phyloP scores from a whole-genome alignment of 2,797 vertebrate genomes.

The Rhincodon typus region DNA sequence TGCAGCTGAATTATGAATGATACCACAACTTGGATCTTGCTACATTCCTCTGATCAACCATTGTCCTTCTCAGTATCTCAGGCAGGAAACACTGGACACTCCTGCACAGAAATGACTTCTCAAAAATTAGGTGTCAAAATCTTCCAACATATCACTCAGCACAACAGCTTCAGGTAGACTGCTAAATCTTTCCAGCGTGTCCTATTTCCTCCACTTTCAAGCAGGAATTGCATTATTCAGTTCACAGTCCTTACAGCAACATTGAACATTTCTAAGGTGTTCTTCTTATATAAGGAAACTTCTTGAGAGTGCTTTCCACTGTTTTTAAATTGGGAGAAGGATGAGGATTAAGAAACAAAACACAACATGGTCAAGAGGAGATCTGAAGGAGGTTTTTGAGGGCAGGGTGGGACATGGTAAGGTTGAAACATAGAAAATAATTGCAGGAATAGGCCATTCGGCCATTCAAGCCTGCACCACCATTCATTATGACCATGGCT shows the following conservation, averaged over 20 bases:
- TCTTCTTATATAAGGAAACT: too few relatives aligned
- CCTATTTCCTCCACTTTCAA: neutral
- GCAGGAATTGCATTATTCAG: neutral
- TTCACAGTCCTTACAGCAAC: neutral
- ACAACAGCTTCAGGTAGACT: neutral
- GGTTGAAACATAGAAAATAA: neutral
- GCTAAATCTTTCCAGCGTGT: neutral
- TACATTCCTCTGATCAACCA: too few relatives aligned
- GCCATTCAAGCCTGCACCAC: too few relatives aligned
- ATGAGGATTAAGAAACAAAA: neutral
- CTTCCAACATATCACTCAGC: neutral
- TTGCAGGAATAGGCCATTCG: too few relatives aligned
- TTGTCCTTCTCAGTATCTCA: too few relatives aligned
- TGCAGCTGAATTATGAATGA: too few relatives aligned
- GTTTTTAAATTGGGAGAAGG: neutral
- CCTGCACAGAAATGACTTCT: neutral
- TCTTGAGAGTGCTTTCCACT: neutral
- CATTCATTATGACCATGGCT: too few relatives aligned
- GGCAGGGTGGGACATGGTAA: neutral
- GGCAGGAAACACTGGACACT: too few relatives aligned
- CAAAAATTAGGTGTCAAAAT: neutral
- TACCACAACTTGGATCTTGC: too few relatives aligned
- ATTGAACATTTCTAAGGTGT: neutral
- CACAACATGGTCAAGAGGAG: neutral
- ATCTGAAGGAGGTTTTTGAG: neutral